Evolutionary conservation across 92 coral and sea anemone species (phyloP), one percentile per base, ranked within the genome.

Genomic region (Phenganax stokvisi): DNA sequence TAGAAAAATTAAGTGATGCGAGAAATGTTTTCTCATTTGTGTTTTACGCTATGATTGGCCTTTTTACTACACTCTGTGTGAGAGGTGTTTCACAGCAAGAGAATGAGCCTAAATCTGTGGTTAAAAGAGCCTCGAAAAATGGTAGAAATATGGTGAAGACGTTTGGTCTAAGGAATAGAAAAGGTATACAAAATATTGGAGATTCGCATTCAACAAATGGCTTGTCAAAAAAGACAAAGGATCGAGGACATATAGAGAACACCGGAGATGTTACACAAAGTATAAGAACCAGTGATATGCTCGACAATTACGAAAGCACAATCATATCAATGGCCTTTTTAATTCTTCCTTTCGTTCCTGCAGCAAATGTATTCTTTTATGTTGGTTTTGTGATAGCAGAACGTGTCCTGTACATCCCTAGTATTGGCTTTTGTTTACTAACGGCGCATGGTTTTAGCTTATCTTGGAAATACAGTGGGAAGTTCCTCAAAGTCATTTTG

Each of bases 351-450:
- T 94, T 94, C 56, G 67, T 92, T 16, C 98, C 98, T 10, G 98
- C 98, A 9, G 76, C 89, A 57, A 94, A 94, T 60, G 28, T 94
- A 74, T 92, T 94, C 89, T 94, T 94, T 92, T 94, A 94, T 65
- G 98, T 94, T 56, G 98, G 98, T 0, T 94, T 94, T 76, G 98
- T 94, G 20, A 92, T 94, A 12, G 98, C 98, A 1, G 98, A 94
- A 68, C 86, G 98, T 67, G 90, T 94, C 73, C 84, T 94, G 81
- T 94, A 94, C 84, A 90, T 94, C 20, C 98, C 98, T 12, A 94
- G 98, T 85, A 89, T 94, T 27, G 98, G 98, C 0, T 92, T 88
- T 81, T 94, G 98, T 75, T 74, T 94, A 65, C 80, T 94, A 81
- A 85, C 79, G 71, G 98, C 92, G 0, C 56, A 90, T 11, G 93